Evolutionary conservation across 2,888 invertebrate species (phyloP), one percentile per base, ranked within the genome.

Genomic region (Sisyra terminalis): DNA sequence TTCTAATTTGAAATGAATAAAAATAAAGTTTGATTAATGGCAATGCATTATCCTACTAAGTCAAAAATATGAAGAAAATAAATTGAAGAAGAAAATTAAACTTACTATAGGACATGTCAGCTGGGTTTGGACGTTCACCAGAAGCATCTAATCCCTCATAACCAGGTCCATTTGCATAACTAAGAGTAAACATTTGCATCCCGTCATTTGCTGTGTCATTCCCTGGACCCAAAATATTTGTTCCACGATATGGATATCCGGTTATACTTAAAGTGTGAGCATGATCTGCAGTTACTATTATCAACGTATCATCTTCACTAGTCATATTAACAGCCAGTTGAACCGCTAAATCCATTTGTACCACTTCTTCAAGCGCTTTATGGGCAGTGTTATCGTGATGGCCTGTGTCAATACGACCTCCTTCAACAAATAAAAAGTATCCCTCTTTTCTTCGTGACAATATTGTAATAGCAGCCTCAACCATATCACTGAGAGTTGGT

Each of bases 401-500:
- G 0, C 77, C 85, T 48, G 76, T 75, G 58, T 85, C 84, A 48
- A 85, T 85, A 54, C 75, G 67, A 1, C 78, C 78, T 45, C 82
- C 81, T 67, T 81, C 81, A 43, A 88, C 76, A 57, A 88, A 78
- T 8, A 89, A 61, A 52, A 86, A 80, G 56, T 69, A 89, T 2
- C 89, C 89, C 8, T 80, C 68, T 1, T 61, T 57, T 48, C 73
- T 69, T 47, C 67, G 70, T 1, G 70, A 66, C 39, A 90, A 60
- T 10, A 84, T 64, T 50, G 78, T 66, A 42, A 90, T 78, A 0
- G 89, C 87, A 39, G 71, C 74, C 50, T 70, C 67, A 0, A 82
- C 81, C 87, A 90, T 86, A 56, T 88, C 84, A 44, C 70, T 70
- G n/a, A 90, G 57, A 0, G 78, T 73, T 0, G 89, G 89, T 45